Evolutionary conservation across 2,797 vertebrate species (phyloP).

Genomic region (Siniperca scherzeri): DNA sequence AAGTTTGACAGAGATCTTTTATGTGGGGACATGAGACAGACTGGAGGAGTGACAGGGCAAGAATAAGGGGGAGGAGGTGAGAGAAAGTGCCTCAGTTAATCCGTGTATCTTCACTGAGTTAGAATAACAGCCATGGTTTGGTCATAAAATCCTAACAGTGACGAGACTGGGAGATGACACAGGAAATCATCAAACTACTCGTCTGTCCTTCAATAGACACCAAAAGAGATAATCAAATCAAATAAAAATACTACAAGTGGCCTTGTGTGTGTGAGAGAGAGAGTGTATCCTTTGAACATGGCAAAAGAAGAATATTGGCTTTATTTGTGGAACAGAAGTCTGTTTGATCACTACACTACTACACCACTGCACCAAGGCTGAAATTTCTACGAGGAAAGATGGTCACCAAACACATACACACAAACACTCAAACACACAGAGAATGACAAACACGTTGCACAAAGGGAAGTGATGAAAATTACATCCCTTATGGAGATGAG

Average conservation of each 20-base stretch:
- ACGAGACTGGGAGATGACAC: constrained; percentile 1
- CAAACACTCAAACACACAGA: constrained; percentile 2
- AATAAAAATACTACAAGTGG: background rate
- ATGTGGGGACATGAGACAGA: background rate
- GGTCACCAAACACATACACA: background rate
- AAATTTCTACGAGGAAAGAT: background rate
- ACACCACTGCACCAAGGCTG: background rate
- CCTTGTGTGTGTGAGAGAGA: background rate
- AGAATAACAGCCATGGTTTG: background rate
- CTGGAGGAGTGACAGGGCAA: background rate
- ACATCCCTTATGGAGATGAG: constrained; percentile 61
- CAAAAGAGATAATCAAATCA: constrained; percentile 3
- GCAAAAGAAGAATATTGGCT: constrained; percentile 12
- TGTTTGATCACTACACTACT: constrained; percentile 22
- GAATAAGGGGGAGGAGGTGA: background rate
- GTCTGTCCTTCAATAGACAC: constrained; percentile 4
- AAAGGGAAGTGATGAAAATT: constrained; percentile 58
- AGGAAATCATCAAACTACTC: background rate
- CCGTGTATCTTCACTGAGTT: background rate
- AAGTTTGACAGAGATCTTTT: background rate
- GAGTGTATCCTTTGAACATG: background rate
- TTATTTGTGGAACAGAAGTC: constrained; percentile 14
- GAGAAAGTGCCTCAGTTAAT: background rate
- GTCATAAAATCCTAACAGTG: background rate
- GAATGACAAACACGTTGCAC: constrained; percentile 15